A percentile compares a stretch with the other conserved stretches of the same genome.
phyloP scores from a whole-genome alignment of 2,113 vertebrate genomes.

The Rhadina sibilatrix region DNA sequence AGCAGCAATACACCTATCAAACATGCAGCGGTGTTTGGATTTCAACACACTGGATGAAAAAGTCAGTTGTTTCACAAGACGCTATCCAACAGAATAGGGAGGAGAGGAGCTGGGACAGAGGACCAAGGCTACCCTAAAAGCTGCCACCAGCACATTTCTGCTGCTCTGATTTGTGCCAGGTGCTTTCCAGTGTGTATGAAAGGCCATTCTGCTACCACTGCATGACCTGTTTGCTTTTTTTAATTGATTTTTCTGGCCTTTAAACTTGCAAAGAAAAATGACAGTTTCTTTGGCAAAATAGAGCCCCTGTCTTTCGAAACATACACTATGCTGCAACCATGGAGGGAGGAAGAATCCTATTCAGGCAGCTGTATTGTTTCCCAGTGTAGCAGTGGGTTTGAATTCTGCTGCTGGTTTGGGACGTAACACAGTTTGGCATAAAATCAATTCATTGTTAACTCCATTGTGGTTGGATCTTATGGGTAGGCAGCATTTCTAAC shows the following conservation, averaged over 20 bases:
- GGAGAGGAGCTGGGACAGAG: not conserved
- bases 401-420: conserved; percentile 37
- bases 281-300: not conserved
- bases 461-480: conserved; percentile 26
- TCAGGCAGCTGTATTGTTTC: conserved; percentile 10
- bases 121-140: not conserved
- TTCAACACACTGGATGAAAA: not conserved
- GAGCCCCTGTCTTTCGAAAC: not conserved
- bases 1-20: not conserved
- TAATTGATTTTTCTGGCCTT: not conserved
- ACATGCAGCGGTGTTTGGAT: not conserved
- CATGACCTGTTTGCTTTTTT: not conserved
- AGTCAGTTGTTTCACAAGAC: not conserved
- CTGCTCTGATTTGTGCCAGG: not conserved
- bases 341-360: not conserved
- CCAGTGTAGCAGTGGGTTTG: not conserved
- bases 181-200: not conserved
- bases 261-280: not conserved
- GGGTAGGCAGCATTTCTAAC: conserved; percentile 7
- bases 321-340: not conserved
- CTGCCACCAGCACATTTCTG: not conserved
- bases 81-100: not conserved
- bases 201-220: not conserved
- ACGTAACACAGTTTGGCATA: conserved; percentile 38
- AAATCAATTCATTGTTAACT: conserved; percentile 53